phyloP scores from a whole-genome alignment of 2,888 invertebrate genomes.

The Folsomia candida region DNA sequence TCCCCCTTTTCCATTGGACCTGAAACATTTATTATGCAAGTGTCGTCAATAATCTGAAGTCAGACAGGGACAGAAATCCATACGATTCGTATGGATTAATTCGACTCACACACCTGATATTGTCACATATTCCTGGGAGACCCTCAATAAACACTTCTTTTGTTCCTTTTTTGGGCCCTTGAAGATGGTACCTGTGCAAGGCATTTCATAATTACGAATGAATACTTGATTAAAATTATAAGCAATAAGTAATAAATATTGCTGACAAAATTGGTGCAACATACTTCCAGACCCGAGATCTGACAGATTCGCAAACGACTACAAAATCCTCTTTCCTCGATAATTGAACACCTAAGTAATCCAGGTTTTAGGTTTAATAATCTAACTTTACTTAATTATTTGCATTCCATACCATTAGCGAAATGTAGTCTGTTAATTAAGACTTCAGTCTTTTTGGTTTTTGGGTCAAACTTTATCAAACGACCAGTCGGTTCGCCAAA shows the following conservation, averaged over 20 bases:
- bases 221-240: too few species aligned
- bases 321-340: constrained; percentile 79
- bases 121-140: constrained; percentile 69
- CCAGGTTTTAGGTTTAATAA: too few species aligned
- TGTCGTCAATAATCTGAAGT: too few species aligned
- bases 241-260: too few species aligned
- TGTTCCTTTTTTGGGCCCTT: constrained; percentile 74
- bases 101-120: constrained; percentile 61
- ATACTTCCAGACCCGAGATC: constrained; percentile 65
- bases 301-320: constrained; percentile 71
- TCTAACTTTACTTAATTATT: too few species aligned
- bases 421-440: constrained; percentile 75
- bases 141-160: constrained; percentile 77
- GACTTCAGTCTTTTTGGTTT: constrained; percentile 72
- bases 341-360: constrained; percentile 68
- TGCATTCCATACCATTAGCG: too few species aligned
- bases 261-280: constrained; percentile 14
- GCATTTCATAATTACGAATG: neutral
- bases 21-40: too few species aligned
- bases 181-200: constrained; percentile 65
- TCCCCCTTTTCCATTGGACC: constrained; percentile 66
- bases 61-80: too few species aligned
- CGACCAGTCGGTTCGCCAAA: constrained; percentile 57
- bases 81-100: too few species aligned
- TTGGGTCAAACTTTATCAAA: constrained; percentile 75